Evolutionary conservation across 2,797 vertebrate genomes (phyloP).

Genomic region (Kryptopterus vitreolus): DNA sequence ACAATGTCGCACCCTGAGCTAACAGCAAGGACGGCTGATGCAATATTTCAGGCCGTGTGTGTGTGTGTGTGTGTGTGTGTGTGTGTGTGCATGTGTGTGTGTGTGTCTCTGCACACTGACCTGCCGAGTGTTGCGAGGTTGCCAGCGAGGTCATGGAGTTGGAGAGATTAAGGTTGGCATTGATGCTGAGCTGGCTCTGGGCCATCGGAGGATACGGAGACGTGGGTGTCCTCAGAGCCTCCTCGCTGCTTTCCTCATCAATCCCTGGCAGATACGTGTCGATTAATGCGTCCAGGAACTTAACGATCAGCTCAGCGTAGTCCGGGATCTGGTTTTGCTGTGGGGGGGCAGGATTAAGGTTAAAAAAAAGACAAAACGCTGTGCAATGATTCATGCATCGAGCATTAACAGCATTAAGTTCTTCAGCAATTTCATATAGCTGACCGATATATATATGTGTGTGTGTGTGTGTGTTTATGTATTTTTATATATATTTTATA

Average conservation of each 20-base stretch:
- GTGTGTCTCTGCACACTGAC: constrained; percentile 66
- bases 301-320: constrained; percentile 97
- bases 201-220: constrained; percentile 92
- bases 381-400: too few species aligned
- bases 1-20: too few species aligned
- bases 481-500: too few species aligned
- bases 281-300: constrained; percentile 96
- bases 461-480: too few species aligned
- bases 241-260: constrained; percentile 93
- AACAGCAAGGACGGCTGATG: neutral
- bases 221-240: constrained; percentile 92
- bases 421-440: too few species aligned
- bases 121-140: constrained; percentile 97
- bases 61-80: neutral
- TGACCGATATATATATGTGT: too few species aligned
- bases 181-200: constrained; percentile 98
- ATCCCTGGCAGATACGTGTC: constrained; percentile 94
- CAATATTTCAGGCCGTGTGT: neutral
- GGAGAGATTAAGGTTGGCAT: constrained; percentile 96
- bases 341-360: neutral
- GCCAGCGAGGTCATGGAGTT: constrained; percentile 99
- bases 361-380: too few species aligned
- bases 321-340: constrained; percentile 99
- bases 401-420: too few species aligned
- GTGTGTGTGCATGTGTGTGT: neutral